Percentiles rank a stretch among this genome's conserved stretches.
phyloP scores from a whole-genome alignment of 1,140 invertebrate genomes.

The Triops cancriformis region DNA sequence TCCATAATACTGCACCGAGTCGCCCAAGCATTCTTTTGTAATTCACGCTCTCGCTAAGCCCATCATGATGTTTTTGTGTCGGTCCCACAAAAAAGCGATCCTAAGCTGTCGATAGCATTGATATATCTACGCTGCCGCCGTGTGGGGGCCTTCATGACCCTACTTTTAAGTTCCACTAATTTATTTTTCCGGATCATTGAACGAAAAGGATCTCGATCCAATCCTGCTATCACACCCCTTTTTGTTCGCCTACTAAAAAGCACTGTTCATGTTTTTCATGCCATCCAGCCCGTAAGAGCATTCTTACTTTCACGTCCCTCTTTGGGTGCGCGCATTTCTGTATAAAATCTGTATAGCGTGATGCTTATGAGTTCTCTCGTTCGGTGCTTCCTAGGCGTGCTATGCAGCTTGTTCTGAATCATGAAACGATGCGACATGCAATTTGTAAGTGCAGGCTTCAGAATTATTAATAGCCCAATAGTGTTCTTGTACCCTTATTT shows the following conservation, averaged over 20 bases:
- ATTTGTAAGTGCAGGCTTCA: background rate
- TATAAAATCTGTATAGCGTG: background rate
- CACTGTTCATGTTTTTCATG: too few species aligned
- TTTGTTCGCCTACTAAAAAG: too few species aligned
- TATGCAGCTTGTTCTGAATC: background rate
- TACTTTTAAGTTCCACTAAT: background rate
- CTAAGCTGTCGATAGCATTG: conserved; percentile 13
- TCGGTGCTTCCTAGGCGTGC: background rate
- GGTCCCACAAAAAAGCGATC: background rate
- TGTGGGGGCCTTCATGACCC: background rate
- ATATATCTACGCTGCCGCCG: background rate
- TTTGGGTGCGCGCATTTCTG: background rate
- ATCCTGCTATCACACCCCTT: background rate
- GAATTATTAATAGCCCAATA: background rate
- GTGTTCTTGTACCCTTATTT: background rate
- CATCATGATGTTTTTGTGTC: conserved; percentile 1
- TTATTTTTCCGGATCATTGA: background rate
- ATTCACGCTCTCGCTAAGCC: background rate
- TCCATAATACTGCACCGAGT: background rate
- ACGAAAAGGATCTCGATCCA: background rate
- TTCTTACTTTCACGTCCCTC: background rate
- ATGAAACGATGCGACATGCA: background rate
- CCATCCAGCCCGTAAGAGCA: too few species aligned
- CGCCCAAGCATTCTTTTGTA: background rate
- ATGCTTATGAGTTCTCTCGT: background rate